Evolutionary conservation across 1,140 invertebrate genomes (phyloP).

Genomic region (Drosophila yakuba): DNA sequence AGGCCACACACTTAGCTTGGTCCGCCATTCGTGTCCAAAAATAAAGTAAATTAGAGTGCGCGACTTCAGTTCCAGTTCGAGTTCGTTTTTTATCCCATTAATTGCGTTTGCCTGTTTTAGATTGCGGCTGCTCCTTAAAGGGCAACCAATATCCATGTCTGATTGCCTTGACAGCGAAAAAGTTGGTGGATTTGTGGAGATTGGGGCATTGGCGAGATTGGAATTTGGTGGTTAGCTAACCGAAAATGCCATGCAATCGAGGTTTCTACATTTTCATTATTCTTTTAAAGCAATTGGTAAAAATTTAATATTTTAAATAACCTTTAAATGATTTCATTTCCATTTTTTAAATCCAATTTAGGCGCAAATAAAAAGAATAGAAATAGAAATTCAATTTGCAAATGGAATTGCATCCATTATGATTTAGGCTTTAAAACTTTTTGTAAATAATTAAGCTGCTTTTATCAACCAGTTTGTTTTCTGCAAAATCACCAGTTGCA

Average conservation of each 20-base stretch:
- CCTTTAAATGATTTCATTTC: conserved; percentile 2
- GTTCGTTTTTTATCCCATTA: conserved; percentile 68
- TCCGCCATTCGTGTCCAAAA: conserved; percentile 26
- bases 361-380: neutral
- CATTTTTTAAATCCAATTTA: neutral
- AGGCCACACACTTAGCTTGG: conserved; percentile 64
- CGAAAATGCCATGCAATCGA: conserved; percentile 12
- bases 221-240: conserved; percentile 40
- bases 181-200: neutral
- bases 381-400: neutral
- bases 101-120: conserved; percentile 57
- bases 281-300: conserved; percentile 1
- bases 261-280: conserved; percentile 18
- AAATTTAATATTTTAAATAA: conserved; percentile 2
- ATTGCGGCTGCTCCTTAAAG: conserved; percentile 6
- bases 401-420: conserved; percentile 1
- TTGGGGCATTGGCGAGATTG: conserved; percentile 31
- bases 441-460: no score
- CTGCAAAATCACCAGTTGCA: neutral
- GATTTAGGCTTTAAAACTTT: no score
- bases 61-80: conserved; percentile 15
- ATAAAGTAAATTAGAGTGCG: conserved; percentile 67
- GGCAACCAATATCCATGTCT: conserved; percentile 46
- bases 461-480: neutral
- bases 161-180: conserved; percentile 36